A percentile compares a stretch with the other conserved stretches of the same genome.
phyloP scores from a whole-genome alignment of 2,888 invertebrate genomes.

The Heliconius ethilla region DNA sequence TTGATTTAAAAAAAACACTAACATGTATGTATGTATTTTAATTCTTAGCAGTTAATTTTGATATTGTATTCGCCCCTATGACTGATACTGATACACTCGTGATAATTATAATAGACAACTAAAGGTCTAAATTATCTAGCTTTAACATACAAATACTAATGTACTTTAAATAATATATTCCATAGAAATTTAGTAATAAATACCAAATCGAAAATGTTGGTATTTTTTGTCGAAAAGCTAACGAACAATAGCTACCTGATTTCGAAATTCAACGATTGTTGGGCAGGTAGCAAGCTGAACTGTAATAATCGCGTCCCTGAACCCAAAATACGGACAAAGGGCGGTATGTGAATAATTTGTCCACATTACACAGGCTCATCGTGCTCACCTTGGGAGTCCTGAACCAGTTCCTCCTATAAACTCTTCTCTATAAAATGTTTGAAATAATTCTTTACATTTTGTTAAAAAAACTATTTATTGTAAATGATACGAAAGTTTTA shows the following conservation, averaged over 20 bases:
- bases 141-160: background rate
- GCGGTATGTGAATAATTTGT: slow-evolving; percentile 75
- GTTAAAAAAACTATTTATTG: background rate
- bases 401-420: slow-evolving; percentile 70
- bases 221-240: slow-evolving; percentile 34
- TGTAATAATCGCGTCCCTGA: slow-evolving; percentile 60
- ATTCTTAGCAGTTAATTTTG: background rate
- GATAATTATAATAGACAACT: background rate
- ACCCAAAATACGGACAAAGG: slow-evolving; percentile 73
- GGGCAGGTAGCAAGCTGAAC: slow-evolving; percentile 40
- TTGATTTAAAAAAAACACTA: background rate
- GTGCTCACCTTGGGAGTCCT: slow-evolving; percentile 70
- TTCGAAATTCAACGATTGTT: slow-evolving; percentile 40
- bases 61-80: background rate
- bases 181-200: background rate
- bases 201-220: slow-evolving; percentile 3
- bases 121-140: background rate
- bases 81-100: background rate
- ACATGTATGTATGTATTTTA: background rate
- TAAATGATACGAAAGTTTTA: too few relatives aligned
- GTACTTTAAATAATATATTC: background rate
- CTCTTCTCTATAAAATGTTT: slow-evolving; percentile 55
- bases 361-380: slow-evolving; percentile 67
- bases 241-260: slow-evolving; percentile 43
- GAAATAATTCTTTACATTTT: background rate